phyloP scores from a whole-genome alignment of 1,140 invertebrate species.

The Pinna nobilis region DNA sequence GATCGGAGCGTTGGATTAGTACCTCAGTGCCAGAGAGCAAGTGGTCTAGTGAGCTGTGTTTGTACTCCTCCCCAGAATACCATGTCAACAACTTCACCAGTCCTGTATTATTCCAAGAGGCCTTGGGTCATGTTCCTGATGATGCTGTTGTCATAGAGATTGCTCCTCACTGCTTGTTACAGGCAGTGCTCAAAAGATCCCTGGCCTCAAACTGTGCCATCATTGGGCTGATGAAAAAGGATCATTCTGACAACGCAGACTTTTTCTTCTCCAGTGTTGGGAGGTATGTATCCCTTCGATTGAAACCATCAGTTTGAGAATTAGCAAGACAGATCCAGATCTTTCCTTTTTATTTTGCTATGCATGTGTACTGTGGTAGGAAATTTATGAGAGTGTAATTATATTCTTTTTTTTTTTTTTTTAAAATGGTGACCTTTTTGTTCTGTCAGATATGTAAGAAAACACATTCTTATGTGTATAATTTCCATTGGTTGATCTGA shows the following conservation, averaged over 20 bases:
- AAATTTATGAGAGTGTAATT: no score
- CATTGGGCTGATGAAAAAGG: slow-evolving; percentile 86
- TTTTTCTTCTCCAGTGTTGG: slow-evolving; percentile 85
- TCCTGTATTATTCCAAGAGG: slow-evolving; percentile 91
- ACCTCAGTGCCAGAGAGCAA: slow-evolving; percentile 90
- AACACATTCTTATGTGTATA: no score
- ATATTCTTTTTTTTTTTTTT: background rate
- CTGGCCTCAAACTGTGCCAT: slow-evolving; percentile 79
- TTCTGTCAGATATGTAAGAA: no score
- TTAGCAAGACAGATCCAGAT: no score
- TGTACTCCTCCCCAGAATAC: slow-evolving; percentile 91
- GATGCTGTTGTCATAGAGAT: slow-evolving; percentile 94
- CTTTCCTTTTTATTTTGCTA: background rate
- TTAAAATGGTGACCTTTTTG: background rate
- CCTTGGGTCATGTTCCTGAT: slow-evolving; percentile 86
- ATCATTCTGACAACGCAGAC: slow-evolving; percentile 80
- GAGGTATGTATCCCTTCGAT: slow-evolving; percentile 80
- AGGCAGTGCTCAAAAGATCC: slow-evolving; percentile 89
- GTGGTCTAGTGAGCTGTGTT: slow-evolving; percentile 86
- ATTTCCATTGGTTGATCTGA: no score
- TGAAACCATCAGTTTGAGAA: no score
- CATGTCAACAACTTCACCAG: slow-evolving; percentile 94
- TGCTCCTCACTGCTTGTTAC: slow-evolving; percentile 91
- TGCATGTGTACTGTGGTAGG: no score
- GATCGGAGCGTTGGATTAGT: slow-evolving; percentile 90